phyloP scores from a whole-genome alignment of 2,113 vertebrate species.

The Spea bombifrons region DNA sequence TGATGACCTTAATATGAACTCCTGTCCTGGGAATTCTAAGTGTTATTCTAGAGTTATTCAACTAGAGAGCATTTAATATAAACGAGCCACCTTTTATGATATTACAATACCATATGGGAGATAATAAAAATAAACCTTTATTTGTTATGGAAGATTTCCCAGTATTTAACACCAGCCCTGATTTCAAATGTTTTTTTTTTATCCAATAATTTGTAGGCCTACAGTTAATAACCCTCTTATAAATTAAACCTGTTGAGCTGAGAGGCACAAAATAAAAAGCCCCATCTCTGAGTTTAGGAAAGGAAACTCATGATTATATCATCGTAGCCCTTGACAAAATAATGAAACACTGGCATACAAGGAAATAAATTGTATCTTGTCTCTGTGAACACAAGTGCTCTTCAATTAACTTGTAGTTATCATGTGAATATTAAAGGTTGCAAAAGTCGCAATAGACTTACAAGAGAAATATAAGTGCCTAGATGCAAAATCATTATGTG shows the following conservation, averaged over 20 bases:
- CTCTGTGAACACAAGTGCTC: constrained; percentile 27
- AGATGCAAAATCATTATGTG: constrained; percentile 28
- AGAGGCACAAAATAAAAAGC: constrained; percentile 33
- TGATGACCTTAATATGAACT: constrained; percentile 11
- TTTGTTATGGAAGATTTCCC: constrained; percentile 5
- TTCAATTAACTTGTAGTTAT: constrained; percentile 41
- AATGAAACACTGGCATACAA: not conserved
- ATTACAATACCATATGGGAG: not conserved
- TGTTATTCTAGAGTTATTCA: not conserved
- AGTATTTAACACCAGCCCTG: not conserved
- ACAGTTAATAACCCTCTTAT: not conserved
- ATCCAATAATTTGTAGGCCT: not conserved
- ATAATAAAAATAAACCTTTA: not conserved
- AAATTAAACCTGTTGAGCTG: not conserved
- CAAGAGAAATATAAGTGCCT: constrained; percentile 6
- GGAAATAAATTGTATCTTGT: constrained; percentile 11
- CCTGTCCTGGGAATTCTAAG: constrained; percentile 4
- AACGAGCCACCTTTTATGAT: constrained; percentile 11
- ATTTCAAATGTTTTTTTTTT: not conserved
- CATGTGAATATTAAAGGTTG: constrained; percentile 27
- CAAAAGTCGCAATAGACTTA: not conserved
- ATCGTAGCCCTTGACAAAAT: constrained; percentile 13
- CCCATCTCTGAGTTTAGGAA: constrained; percentile 8
- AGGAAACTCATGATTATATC: constrained; percentile 24
- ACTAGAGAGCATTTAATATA: constrained; percentile 13